Conservation (phyloP, 2,888 invertebrate species). For the Pterostichus madidus region DNA sequence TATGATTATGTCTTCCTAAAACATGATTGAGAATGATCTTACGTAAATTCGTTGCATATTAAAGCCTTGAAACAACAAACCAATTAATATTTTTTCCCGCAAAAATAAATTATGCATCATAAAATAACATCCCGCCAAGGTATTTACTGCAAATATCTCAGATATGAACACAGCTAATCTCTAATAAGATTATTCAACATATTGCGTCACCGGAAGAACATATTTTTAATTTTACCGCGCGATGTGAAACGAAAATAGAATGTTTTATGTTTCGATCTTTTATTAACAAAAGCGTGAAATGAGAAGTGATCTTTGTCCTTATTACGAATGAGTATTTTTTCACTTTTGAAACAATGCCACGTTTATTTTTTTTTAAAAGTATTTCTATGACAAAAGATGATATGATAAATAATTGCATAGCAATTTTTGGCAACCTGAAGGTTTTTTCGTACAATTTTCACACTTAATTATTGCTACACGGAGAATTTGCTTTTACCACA, state of each 20-base stretch:
- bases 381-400: conserved; percentile 33
- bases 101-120: conserved; percentile 52
- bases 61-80: conserved; percentile 31
- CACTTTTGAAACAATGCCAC: conserved; percentile 43
- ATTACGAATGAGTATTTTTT: conserved; percentile 46
- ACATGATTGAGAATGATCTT: not conserved
- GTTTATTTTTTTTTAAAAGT: not conserved
- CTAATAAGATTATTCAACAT: conserved; percentile 42
- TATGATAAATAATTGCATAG: conserved; percentile 12
- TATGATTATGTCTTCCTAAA: not conserved
- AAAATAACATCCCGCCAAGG: conserved; percentile 37
- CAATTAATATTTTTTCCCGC: conserved; percentile 30
- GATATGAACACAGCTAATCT: conserved; percentile 37
- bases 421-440: not conserved
- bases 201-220: conserved; percentile 50
- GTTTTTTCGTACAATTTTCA: not conserved
- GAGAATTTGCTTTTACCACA: not conserved
- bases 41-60: conserved; percentile 45
- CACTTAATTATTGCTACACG: not conserved
- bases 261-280: conserved; percentile 49
- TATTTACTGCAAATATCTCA: conserved; percentile 50
- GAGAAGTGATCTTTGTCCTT: conserved; percentile 42
- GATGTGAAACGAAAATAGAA: conserved; percentile 48
- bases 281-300: conserved; percentile 56
- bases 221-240: conserved; percentile 39